A percentile compares a stretch with the other conserved stretches of the same genome.
Evolutionary conservation across 2,888 invertebrate species (phyloP).

Genomic region (Ptychoptera contaminata): DNA sequence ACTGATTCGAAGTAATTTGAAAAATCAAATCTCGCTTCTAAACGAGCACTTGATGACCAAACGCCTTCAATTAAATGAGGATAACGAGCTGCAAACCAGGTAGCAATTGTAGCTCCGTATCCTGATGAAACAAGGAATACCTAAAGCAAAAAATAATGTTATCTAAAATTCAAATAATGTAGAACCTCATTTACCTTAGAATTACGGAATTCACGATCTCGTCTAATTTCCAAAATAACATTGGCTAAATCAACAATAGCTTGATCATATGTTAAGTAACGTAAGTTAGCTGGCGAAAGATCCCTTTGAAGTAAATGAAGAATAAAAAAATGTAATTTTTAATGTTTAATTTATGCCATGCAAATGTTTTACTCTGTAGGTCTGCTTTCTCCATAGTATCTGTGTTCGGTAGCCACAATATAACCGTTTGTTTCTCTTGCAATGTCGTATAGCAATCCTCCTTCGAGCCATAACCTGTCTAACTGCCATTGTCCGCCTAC

Average conservation of each 20-base stretch:
- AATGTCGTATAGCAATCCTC: slow-evolving; percentile 39
- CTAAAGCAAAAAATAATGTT: too few species aligned
- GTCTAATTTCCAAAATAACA: slow-evolving; percentile 31
- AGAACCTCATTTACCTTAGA: too few species aligned
- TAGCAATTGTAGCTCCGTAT: slow-evolving; percentile 42
- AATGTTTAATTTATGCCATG: too few species aligned
- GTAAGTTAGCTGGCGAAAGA: slow-evolving; percentile 38
- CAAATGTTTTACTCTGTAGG: slow-evolving; percentile 39
- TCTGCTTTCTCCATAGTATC: slow-evolving; percentile 53
- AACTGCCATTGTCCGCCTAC: slow-evolving; percentile 59
- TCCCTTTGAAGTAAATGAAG: slow-evolving; percentile 27
- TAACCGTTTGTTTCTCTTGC: slow-evolving; percentile 36
- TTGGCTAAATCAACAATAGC: slow-evolving; percentile 49
- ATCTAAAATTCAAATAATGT: too few species aligned
- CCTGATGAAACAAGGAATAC: too few species aligned
- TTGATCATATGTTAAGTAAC: slow-evolving; percentile 45
- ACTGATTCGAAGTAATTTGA: slow-evolving; percentile 19
- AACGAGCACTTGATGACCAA: slow-evolving; percentile 42
- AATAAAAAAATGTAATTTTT: slow-evolving; percentile 1
- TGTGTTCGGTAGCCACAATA: slow-evolving; percentile 54
- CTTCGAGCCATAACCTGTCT: slow-evolving; percentile 33
- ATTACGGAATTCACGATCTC: too few species aligned
- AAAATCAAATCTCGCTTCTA: slow-evolving; percentile 40
- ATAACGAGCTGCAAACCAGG: slow-evolving; percentile 41
- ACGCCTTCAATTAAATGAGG: slow-evolving; percentile 41